A percentile compares a stretch with the other conserved stretches of the same genome.
Conservation (phyloP, 2,113 vertebrate genomes). For the Lethenteron camtschaticum region DNA sequence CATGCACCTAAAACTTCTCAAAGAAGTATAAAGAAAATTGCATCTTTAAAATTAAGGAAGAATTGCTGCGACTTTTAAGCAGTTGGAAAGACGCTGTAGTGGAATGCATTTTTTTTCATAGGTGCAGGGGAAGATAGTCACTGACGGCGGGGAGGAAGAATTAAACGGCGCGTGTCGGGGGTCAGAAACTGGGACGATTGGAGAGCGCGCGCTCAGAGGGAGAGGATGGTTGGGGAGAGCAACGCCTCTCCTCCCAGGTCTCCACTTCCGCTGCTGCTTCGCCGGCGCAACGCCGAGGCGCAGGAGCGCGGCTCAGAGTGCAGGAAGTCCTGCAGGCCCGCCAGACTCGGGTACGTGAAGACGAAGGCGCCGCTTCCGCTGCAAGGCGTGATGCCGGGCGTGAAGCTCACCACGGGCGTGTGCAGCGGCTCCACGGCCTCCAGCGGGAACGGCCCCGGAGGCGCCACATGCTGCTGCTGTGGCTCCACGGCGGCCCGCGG, state of each 20-base stretch:
- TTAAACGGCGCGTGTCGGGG: too few species aligned
- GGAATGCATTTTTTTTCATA: too few species aligned
- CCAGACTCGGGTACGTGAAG: slow-evolving; percentile 2
- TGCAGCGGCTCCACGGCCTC: slow-evolving; percentile 3
- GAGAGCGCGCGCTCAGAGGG: background rate
- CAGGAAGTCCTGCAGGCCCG: background rate
- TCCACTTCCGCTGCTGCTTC: background rate
- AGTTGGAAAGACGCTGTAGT: too few species aligned
- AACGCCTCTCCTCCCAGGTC: background rate
- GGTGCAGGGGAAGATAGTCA: too few species aligned
- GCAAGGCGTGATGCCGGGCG: background rate
- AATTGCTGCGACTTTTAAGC: too few species aligned
- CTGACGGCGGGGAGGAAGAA: too few species aligned
- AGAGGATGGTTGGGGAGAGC: background rate
- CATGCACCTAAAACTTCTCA: too few species aligned
- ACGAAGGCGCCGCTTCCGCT: background rate
- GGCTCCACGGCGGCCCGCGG: background rate
- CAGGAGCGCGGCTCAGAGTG: too few species aligned
- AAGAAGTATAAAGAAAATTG: too few species aligned
- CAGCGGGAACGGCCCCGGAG: background rate
- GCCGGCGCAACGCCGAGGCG: background rate
- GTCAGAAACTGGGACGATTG: background rate
- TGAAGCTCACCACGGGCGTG: background rate
- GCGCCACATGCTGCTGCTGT: background rate
- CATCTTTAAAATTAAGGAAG: too few species aligned